Percentiles rank a stretch among this genome's conserved stretches.
Evolutionary conservation across 2,888 invertebrate species (phyloP).

Genomic region (Papilio gigon): DNA sequence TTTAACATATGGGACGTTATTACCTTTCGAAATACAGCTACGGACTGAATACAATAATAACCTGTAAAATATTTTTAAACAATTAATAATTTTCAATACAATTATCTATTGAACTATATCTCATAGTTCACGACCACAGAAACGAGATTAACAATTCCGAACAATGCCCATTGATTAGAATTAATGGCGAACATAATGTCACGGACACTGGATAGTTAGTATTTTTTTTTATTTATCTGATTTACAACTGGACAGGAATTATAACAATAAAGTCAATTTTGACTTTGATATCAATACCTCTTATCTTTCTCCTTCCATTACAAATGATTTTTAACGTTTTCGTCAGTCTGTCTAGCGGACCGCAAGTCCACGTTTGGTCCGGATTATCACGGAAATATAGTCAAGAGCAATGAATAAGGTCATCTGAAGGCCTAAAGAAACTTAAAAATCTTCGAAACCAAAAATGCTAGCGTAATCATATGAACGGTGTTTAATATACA

Average conservation of each 20-base stretch:
- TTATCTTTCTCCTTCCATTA: no score
- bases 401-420: no score
- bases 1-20: slow-evolving; percentile 36
- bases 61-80: slow-evolving; percentile 1
- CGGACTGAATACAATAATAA: slow-evolving; percentile 4
- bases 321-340: no score
- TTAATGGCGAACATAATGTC: slow-evolving; percentile 29
- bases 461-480: no score
- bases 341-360: no score
- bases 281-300: no score
- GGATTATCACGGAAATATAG: no score
- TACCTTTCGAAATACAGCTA: slow-evolving; percentile 38
- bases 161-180: slow-evolving; percentile 32
- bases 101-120: slow-evolving; percentile 15
- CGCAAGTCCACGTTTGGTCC: no score
- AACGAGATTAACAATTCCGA: slow-evolving; percentile 8
- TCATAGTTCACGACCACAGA: slow-evolving; percentile 25
- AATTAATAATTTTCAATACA: slow-evolving; percentile 11
- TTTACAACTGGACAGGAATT: background rate
- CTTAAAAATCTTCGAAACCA: no score
- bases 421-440: no score
- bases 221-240: slow-evolving; percentile 16
- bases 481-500: no score
- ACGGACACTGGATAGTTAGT: slow-evolving; percentile 10
- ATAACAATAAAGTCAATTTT: background rate